Evolutionary conservation across 1,140 invertebrate species (phyloP), one percentile per base, ranked within the genome.

Genomic region (Psix sp.): DNA sequence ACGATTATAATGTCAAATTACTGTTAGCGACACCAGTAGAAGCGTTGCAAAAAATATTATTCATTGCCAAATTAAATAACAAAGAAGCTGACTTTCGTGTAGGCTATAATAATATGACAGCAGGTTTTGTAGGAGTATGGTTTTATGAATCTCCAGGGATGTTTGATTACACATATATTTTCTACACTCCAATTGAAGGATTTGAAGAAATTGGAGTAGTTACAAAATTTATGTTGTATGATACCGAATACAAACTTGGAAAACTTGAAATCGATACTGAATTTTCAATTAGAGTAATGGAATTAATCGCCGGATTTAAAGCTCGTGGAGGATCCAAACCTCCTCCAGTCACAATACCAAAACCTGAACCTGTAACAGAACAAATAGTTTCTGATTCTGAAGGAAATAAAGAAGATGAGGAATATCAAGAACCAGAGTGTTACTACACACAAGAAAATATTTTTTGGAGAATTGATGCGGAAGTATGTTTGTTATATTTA

Each of bases 81-180:
- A 82, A 86, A 0, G 89, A 92, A 78, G 88, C 92, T 5, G 93
- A 94, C 77, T 91, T 94, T 76, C 86, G 93, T 29, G 82, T 92
- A 1, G 90, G 90, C 11, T 94, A 92, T 89, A 94, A 93, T 45
- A 89, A 89, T n/a, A 88, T 93, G 67, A 89, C 91, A 1, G 86
- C 91, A 21, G 94, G 94, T 17, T 93, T 94, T 68, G 90, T 91
- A 1, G 93, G 93, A 21, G 90, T 93, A 29, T 94, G 92, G 92
- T 90, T 91, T 52, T 93, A 90, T 79, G 83, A 87, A n/a, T 91
- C 90, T 29, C 72, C 90, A 0, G 89, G 89, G 3, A 90, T 94
- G 81, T 93, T 95, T 42, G 91, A 94, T 62, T 94, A 94, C 76
- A 90, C 91, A 10, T 94, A 93, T 77, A 90, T 92, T 66, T 82